Base-by-base conservation (phyloP, 1,140 invertebrate species). In the Palaemon carinicauda region DNA sequence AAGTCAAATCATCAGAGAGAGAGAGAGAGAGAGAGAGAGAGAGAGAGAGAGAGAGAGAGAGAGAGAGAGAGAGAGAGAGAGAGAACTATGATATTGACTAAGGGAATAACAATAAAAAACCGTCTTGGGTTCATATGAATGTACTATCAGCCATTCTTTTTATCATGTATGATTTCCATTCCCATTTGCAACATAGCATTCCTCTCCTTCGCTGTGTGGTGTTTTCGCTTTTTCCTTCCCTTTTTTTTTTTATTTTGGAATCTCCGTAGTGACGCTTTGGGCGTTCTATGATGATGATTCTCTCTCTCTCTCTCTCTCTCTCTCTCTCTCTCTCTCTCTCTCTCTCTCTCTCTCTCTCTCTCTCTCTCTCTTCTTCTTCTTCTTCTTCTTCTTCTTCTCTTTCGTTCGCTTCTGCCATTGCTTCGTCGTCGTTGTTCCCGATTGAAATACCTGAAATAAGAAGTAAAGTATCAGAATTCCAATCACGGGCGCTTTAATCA, bases 371-470 rank as follows among this genome's bases (percentile, higher is more conserved):
- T n/a, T 53, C 51, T 80, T 77, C 78, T 53, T 88, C 81, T 80
- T 71, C 71, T 56, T 51, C 33, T 75, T 51, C 69, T 60, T 80
- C n/a, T 79, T 73, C 69, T 65, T 88, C 29, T 85, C 54, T 65
- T 17, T 87, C 33, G 31, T 60, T 85, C 80, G 91, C 91, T 91
- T 90, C 91, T 90, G 89, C 90, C 29, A 31, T 3, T 33, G 41
- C 78, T 60, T 80, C 78, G 5, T 31, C 21, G 5, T 53, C 41
- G 41, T 24, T 31, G 19, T 33, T 80, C 54, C 78, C 78, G 41
- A 27, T 54, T 60, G 29, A 33, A 41, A 41, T 41, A 41, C 41
- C 41, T 41, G 41, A 41, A 41, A 41, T 41, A 41, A 41, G 41
- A 41, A 41, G 41, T 41, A 41, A 41, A 41, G 41, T 41, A 41